Percentiles rank a stretch among this genome's conserved stretches.
These are phyloP conservation scores for Aproaerema taeniolella DNA, from an alignment of 2,888 invertebrate genomes.

Conservation along the genomic window DNA sequence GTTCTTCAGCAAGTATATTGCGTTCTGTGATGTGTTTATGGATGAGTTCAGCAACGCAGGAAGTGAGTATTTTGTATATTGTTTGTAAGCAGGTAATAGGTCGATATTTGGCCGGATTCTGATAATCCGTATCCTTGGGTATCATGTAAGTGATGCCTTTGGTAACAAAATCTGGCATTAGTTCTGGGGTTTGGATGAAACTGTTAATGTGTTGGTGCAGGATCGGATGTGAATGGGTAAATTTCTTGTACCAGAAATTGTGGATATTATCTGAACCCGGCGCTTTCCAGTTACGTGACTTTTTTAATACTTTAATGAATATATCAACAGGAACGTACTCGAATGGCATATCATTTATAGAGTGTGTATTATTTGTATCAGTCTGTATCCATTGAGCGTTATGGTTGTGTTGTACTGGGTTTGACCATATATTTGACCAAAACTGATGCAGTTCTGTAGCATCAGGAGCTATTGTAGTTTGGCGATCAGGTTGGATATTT, in stretches of 20 bases:
- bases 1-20: conserved; percentile 7
- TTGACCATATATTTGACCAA: conserved; percentile 3
- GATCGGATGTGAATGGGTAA: not conserved
- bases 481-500: not conserved
- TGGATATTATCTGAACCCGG: conserved; percentile 7
- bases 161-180: conserved; percentile 16
- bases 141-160: conserved; percentile 19
- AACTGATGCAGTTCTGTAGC: not conserved
- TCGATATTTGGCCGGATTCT: conserved; percentile 25
- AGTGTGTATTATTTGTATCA: not conserved
- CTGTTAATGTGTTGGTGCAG: conserved; percentile 12
- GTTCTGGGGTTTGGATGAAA: conserved; percentile 13
- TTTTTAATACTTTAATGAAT: not conserved
- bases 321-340: not conserved
- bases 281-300: conserved; percentile 14
- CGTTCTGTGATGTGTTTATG: conserved; percentile 14
- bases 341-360: not conserved
- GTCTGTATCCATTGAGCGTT: not conserved
- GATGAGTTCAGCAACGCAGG: conserved; percentile 20
- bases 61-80: conserved; percentile 23
- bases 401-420: not conserved
- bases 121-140: conserved; percentile 20
- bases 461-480: not conserved
- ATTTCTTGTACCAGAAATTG: conserved; percentile 8
- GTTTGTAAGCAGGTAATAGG: conserved; percentile 29